A percentile compares a stretch with the other conserved stretches of the same genome.
These are phyloP conservation scores for Caenorhabditis macrosperma DNA, from an alignment of 2,888 invertebrate genomes.

Conservation along the genomic window DNA sequence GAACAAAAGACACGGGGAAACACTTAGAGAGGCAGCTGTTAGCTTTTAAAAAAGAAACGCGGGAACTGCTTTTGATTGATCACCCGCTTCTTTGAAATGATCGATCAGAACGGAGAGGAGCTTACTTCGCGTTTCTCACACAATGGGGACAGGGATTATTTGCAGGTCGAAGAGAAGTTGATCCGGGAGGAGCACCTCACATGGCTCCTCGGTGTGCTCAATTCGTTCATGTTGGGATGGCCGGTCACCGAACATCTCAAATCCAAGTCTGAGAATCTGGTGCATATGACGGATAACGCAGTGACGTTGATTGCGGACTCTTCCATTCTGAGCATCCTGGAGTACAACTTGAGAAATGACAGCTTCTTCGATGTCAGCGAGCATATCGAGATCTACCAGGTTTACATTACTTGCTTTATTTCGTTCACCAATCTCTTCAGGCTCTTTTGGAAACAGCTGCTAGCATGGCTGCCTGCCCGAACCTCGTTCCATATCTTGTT, in stretches of 20 bases:
- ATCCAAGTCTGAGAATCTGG: slow-evolving; percentile 32
- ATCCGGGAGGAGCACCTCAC: slow-evolving; percentile 79
- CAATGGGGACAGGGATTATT: not conserved
- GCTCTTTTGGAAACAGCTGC: slow-evolving; percentile 77
- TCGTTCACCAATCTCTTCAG: slow-evolving; percentile 29
- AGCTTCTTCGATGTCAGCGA: slow-evolving; percentile 79
- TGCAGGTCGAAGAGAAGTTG: slow-evolving; percentile 74
- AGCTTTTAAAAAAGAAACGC: slow-evolving; percentile 5
- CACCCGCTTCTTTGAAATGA: not conserved
- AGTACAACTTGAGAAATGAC: slow-evolving; percentile 79
- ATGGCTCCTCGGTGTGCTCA: slow-evolving; percentile 77
- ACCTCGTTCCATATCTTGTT: slow-evolving; percentile 73
- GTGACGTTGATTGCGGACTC: slow-evolving; percentile 63
- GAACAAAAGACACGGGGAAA: not conserved
- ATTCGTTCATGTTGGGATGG: slow-evolving; percentile 70
- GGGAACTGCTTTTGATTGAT: slow-evolving; percentile 15
- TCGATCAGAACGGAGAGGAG: not conserved
- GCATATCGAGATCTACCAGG: slow-evolving; percentile 79
- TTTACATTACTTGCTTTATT: no score
- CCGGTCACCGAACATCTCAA: slow-evolving; percentile 52
- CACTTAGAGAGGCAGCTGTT: not conserved
- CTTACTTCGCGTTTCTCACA: not conserved
- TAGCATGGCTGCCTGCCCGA: slow-evolving; percentile 71
- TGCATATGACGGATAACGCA: slow-evolving; percentile 59
- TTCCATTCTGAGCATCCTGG: slow-evolving; percentile 70